Base-by-base conservation (phyloP, 2,888 invertebrate genomes). In the Pandemis corylana region DNA sequence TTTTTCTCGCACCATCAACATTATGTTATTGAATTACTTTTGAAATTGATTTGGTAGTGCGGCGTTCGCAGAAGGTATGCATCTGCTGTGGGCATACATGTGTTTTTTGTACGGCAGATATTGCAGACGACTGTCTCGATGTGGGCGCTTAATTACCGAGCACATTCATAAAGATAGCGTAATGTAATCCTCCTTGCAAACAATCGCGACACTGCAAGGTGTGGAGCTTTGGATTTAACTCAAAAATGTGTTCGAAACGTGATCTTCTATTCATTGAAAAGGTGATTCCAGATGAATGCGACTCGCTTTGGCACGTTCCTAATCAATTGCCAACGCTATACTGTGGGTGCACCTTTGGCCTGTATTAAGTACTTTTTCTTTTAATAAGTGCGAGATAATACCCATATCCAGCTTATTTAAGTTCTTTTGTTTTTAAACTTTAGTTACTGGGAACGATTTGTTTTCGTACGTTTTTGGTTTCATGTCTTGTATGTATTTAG, bases 21-120 rank as follows among this genome's bases (percentile, higher is more conserved):
- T 93, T 93, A 92, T 90, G 94, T 94, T 94, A 94, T 94, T 93
- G 93, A 92, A 94, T 94, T 93, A 93, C 94, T 93, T 89, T 90
- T 86, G 85, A 91, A 89, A 90, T 90, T 91, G 89, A 92, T 91
- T 90, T 86, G 83, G 85, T 88, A 83, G 87, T 83, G 86, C 84
- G 82, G 83, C 90, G 87, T 90, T 93, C 91, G 91, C 90, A 88
- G 85, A 89, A 85, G 86, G 87, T 87, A 88, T 82, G 88, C 94
- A 94, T 94, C 94, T 94, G 94, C 92, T 88, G 81, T 81, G 83
- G 83, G 83, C 84, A 80, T 80, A 84, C 80, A 80, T 80, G 83
- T 85, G 80, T 86, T 89, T 89, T 90, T 91, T 91, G 85, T 81
- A 77, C 78, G 76, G 75, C 80, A 80, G 84, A 87, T 84, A 87